Evolutionary conservation across 1,140 invertebrate species (phyloP).

Genomic region (Trichoplusia ni): DNA sequence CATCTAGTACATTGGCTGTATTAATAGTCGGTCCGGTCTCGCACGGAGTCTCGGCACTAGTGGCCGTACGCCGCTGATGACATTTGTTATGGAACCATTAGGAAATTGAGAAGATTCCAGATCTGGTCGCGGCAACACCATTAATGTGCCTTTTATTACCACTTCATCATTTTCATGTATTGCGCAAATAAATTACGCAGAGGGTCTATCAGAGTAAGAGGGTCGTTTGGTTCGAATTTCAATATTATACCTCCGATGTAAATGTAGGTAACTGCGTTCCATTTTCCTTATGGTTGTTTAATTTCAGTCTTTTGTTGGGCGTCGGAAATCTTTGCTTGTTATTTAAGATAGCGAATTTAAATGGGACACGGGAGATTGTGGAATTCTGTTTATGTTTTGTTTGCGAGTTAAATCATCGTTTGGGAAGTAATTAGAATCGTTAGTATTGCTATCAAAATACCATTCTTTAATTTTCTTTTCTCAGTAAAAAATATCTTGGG

Average conservation of each 20-base stretch:
- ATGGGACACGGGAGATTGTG: not conserved
- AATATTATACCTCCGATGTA: not conserved
- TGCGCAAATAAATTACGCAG: slow-evolving; percentile 27
- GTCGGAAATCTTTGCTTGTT: not conserved
- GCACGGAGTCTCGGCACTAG: slow-evolving; percentile 9
- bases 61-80: slow-evolving; percentile 19
- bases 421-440: too few relatives aligned
- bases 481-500: too few relatives aligned
- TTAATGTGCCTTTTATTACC: slow-evolving; percentile 49
- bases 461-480: too few relatives aligned
- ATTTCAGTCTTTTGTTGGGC: not conserved
- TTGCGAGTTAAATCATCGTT: too few relatives aligned
- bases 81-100: slow-evolving; percentile 52
- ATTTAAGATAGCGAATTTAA: not conserved
- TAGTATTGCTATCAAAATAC: too few relatives aligned
- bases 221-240: slow-evolving; percentile 6
- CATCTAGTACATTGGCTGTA: slow-evolving; percentile 36
- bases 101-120: slow-evolving; percentile 53
- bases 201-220: not conserved
- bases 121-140: slow-evolving; percentile 34
- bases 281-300: slow-evolving; percentile 2
- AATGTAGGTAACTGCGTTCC: not conserved
- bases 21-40: slow-evolving; percentile 35
- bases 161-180: slow-evolving; percentile 50
- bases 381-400: not conserved